Base-by-base conservation (phyloP, 1,140 invertebrate genomes). In the Solenopsis invicta region DNA sequence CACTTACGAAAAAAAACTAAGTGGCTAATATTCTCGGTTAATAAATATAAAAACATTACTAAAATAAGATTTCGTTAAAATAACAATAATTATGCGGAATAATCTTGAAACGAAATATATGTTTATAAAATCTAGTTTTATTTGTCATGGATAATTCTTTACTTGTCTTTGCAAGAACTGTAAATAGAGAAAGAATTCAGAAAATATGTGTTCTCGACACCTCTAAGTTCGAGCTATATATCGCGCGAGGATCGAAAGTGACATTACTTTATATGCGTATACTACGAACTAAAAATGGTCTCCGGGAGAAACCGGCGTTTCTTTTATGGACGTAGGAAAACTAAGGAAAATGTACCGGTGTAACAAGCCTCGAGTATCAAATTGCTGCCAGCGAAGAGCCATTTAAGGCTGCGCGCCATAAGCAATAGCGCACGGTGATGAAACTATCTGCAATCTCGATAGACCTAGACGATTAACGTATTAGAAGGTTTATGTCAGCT, bases 371-470 rank as follows among this genome's bases (percentile, higher is more conserved):
- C 89, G 75, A 85, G 89, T 90, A 90, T 90, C 89, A 90, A 90
- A 90, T 90, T 89, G 89, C 89, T 88, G 37, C 54, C 52, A 75
- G 89, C 81, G 89, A 88, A 90, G 86, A 89, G 90, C 89, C 89
- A 90, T 90, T 90, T 90, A 90, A 90, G 89, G 89, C 62, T 75
- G 85, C 89, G 45, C 52, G 71, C 89, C 71, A 90, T 90, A 90
- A 90, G 89, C 89, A 90, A 90, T 90, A 90, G 62, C 81, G 87
- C 76, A 34, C 29, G 76, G 71, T 90, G 89, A 90, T 90, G 89
- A 90, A 90, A 90, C 86, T 88, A 90, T 88, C 89, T 90, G 89
- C 75, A 90, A 90, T 90, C 86, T 86, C 80, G 75, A 72, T 62
- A 66, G 69, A 76, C 52, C 59, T 62, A 85, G 80, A 59, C 89